Base-by-base conservation (phyloP, 2,797 vertebrate genomes). In the Macrochelys suwanniensis region DNA sequence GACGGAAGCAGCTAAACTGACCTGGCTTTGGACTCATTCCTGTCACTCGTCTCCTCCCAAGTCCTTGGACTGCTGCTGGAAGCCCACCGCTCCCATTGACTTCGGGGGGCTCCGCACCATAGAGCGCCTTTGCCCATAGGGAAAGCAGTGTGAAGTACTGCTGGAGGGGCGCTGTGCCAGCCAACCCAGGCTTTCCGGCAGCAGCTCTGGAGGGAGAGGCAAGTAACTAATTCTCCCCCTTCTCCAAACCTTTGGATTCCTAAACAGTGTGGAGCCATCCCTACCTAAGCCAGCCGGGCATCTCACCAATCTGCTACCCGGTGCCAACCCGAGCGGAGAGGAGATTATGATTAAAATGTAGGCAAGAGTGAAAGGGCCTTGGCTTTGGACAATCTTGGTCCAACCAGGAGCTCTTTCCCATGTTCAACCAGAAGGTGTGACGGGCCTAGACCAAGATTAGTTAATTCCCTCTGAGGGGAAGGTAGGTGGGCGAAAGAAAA, bases 331-430 rank as follows among this genome's bases (percentile, higher is more conserved):
- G 93, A 95, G 92, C 51, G 80, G 76, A 85, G 94, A 94, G 82
- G 50, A 88, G 88, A 79, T 84, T 74, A 93, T 82, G 89, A 53
- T 13, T 85, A 89, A 91, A 78, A 80, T 85, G 68, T 51, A 78
- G 92, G 80, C 59, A 89, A 95, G 71, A 1, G 68, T 85, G 74
- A 97, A 94, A 96, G 94, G 89, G 85, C 74, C 96, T 96, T 93
- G 94, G 87, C 87, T 87, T 83, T 49, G 82, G 47, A 85, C 84
- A 89, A 92, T 85, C 71, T 12, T 54, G 51, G 33, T 17, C 21
- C 31, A 54, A 85, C 42, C 49, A 76, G 78, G 83, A 50, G 53
- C 33, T 76, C 85, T 3, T 77, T 2, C 59, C 74, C 84, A 80
- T 9, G 8, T 54, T 53, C 92, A 91, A 79, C 21, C 49, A 89